These are phyloP conservation scores for Carcharodon carcharias DNA, from an alignment of 2,797 vertebrate genomes.

Conservation along the genomic window DNA sequence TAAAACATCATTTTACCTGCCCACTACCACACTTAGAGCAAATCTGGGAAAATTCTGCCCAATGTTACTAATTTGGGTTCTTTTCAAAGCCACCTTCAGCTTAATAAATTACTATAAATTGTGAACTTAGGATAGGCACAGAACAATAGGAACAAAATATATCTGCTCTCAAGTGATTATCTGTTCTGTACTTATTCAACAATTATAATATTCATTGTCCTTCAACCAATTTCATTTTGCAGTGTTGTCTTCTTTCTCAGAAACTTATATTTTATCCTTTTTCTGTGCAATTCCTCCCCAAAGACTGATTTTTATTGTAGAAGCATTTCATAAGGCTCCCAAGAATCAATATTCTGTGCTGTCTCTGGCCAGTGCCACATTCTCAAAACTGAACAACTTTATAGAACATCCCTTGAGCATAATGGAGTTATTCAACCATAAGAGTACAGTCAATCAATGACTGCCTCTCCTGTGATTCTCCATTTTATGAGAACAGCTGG, in stretches of 20 bases:
- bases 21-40: no score
- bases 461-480: not conserved
- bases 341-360: slow-evolving; percentile 18
- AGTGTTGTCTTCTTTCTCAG: not conserved
- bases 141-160: no score
- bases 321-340: not conserved
- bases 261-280: not conserved
- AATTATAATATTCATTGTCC: not conserved
- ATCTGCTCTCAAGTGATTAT: not conserved
- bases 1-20: no score
- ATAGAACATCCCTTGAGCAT: slow-evolving; percentile 1
- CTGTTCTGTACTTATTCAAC: not conserved
- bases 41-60: no score
- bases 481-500: slow-evolving; percentile 5
- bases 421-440: slow-evolving; percentile 27
- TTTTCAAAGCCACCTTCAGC: not conserved
- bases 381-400: not conserved
- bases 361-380: not conserved
- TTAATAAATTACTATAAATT: not conserved
- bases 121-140: not conserved
- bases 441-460: not conserved
- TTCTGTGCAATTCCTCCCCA: not conserved
- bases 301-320: not conserved
- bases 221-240: not conserved
- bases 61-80: not conserved